Evolutionary conservation across 2,888 invertebrate genomes (phyloP).

Genomic region (Lydus trimaculatus): DNA sequence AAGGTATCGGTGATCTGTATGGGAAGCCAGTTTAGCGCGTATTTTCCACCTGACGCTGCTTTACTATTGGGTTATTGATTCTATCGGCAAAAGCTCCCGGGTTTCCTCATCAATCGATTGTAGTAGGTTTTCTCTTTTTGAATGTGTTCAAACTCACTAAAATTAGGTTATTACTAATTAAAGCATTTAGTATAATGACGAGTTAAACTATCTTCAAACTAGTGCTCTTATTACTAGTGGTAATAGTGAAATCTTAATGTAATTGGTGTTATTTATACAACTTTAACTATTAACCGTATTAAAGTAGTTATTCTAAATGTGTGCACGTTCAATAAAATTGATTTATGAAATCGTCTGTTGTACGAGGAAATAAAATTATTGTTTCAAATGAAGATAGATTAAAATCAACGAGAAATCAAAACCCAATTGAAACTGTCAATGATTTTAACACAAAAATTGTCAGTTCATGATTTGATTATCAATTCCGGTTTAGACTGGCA

Average conservation of each 20-base stretch:
- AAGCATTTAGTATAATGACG: conserved; percentile 9
- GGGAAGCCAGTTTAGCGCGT: conserved; percentile 49
- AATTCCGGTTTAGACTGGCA: not conserved
- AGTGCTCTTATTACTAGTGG: conserved; percentile 9
- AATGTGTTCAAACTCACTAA: not conserved
- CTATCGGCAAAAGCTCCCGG: not conserved
- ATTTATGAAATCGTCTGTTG: not conserved
- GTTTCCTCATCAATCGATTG: not conserved
- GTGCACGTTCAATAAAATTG: not conserved
- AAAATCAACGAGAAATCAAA: not conserved
- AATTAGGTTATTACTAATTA: conserved; percentile 12
- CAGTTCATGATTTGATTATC: conserved; percentile 23
- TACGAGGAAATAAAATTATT: conserved; percentile 5
- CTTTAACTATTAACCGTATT: conserved; percentile 6
- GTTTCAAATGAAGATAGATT: conserved; percentile 3
- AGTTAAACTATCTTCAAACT: conserved; percentile 14
- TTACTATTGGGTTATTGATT: conserved; percentile 10
- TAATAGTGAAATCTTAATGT: conserved; percentile 14
- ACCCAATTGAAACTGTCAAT: conserved; percentile 18
- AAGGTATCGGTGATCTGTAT: conserved; percentile 50
- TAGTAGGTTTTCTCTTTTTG: not conserved
- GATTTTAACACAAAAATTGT: conserved; percentile 18
- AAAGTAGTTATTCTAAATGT: not conserved
- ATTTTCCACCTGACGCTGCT: conserved; percentile 54
- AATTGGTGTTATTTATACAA: conserved; percentile 11